These are phyloP conservation scores for Leptopilina boulardi DNA, from an alignment of 1,140 invertebrate genomes.

Conservation along the genomic window DNA sequence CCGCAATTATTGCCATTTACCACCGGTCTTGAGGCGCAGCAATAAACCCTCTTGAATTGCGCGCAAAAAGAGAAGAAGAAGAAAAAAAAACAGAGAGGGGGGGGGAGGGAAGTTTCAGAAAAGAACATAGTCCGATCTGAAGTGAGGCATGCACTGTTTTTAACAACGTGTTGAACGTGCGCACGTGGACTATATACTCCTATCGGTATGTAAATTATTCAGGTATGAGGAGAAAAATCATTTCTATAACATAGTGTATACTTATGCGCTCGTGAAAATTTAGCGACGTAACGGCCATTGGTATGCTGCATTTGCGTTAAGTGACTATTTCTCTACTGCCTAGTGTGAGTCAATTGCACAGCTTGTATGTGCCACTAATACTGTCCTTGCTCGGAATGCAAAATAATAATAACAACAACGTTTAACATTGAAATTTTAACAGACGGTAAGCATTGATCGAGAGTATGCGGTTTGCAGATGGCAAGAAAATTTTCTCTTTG, in stretches of 20 bases:
- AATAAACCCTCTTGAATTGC: slow-evolving; percentile 53
- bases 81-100: background rate
- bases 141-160: slow-evolving; percentile 17
- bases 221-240: slow-evolving; percentile 23
- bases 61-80: slow-evolving; percentile 17
- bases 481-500: too few relatives aligned
- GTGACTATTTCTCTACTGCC: slow-evolving; percentile 23
- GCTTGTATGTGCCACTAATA: background rate
- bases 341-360: background rate
- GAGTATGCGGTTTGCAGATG: slow-evolving; percentile 22
- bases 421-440: slow-evolving; percentile 13
- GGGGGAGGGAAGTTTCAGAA: slow-evolving; percentile 6
- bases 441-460: slow-evolving; percentile 24
- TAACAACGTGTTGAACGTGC: slow-evolving; percentile 26
- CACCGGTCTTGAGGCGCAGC: slow-evolving; percentile 43
- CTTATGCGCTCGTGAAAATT: slow-evolving; percentile 48
- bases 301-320: slow-evolving; percentile 27
- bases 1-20: slow-evolving; percentile 71
- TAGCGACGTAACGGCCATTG: slow-evolving; percentile 21
- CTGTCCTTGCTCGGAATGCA: slow-evolving; percentile 21
- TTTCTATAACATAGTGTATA: slow-evolving; percentile 42
- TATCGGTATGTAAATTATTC: slow-evolving; percentile 26
- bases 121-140: slow-evolving; percentile 19
- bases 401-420: slow-evolving; percentile 21
- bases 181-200: slow-evolving; percentile 20